These are phyloP conservation scores for Barypeithes pellucidus DNA, from an alignment of 2,888 invertebrate genomes.

Conservation along the genomic window DNA sequence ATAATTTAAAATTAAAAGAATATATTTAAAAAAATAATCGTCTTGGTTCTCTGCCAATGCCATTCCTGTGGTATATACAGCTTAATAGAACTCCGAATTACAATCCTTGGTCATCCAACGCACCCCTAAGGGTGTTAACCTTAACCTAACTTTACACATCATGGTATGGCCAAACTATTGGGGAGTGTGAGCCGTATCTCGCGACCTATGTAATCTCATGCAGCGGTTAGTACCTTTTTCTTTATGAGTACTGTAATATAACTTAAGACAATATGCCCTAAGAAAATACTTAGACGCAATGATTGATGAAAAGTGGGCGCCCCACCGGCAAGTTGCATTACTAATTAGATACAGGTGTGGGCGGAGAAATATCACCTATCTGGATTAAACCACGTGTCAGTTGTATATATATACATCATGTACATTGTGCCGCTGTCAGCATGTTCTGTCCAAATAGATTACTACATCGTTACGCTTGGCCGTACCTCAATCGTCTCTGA, in stretches of 20 bases:
- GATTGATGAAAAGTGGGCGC: conserved; percentile 27
- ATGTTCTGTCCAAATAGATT: conserved; percentile 57
- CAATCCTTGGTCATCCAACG: too few species aligned
- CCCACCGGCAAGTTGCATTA: conserved; percentile 25
- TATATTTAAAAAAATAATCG: too few species aligned
- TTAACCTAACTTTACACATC: too few species aligned
- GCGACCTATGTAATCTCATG: too few species aligned
- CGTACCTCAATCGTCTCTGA: conserved; percentile 43
- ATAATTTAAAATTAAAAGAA: conserved; percentile 2
- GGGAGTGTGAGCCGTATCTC: too few species aligned
- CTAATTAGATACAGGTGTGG: conserved; percentile 38
- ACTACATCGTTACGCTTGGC: conserved; percentile 56
- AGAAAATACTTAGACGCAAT: not conserved
- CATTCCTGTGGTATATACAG: too few species aligned
- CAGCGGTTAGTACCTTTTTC: too few species aligned
- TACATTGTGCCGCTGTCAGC: conserved; percentile 58
- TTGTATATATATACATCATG: conserved; percentile 55
- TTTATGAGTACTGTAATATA: too few species aligned
- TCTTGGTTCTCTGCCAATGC: too few species aligned
- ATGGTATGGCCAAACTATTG: too few species aligned
- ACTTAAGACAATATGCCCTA: not conserved
- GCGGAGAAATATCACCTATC: conserved; percentile 46
- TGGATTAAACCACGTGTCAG: conserved; percentile 53
- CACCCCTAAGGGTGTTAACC: too few species aligned
- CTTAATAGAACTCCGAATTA: too few species aligned